A percentile compares a stretch with the other conserved stretches of the same genome.
These are phyloP conservation scores for Eriosoma lanigerum DNA, from an alignment of 1,140 invertebrate species.

Conservation along the genomic window DNA sequence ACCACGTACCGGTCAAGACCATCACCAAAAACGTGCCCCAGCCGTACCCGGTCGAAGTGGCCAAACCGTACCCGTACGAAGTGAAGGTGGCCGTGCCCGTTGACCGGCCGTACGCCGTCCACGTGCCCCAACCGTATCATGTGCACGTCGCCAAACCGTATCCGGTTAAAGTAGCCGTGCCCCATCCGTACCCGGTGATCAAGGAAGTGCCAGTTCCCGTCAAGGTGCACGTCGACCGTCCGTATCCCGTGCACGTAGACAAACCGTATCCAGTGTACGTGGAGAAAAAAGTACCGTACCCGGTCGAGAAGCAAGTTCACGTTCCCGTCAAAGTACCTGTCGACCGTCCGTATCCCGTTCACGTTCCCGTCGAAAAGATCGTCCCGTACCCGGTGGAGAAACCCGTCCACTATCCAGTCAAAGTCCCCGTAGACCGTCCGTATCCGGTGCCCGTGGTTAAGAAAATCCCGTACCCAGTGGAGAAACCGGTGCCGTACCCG, in stretches of 20 bases:
- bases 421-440: conserved; percentile 67
- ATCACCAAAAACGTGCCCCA: conserved; percentile 71
- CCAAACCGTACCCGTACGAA: conserved; percentile 72
- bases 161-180: conserved; percentile 69
- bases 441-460: conserved; percentile 59
- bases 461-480: conserved; percentile 63
- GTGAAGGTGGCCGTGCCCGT: conserved; percentile 67
- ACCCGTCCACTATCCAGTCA: conserved; percentile 63
- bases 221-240: conserved; percentile 59
- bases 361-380: conserved; percentile 53
- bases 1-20: conserved; percentile 69
- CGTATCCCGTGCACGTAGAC: conserved; percentile 61
- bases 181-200: conserved; percentile 68
- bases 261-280: conserved; percentile 68
- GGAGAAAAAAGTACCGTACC: conserved; percentile 67
- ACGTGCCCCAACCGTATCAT: conserved; percentile 68
- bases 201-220: conserved; percentile 66
- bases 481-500: conserved; percentile 62
- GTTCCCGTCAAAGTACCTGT: conserved; percentile 54
- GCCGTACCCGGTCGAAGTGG: conserved; percentile 69
- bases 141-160: conserved; percentile 59
- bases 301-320: conserved; percentile 56
- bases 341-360: conserved; percentile 54
- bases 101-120: conserved; percentile 66
- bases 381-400: conserved; percentile 53